phyloP scores from a whole-genome alignment of 2,797 vertebrate genomes.

The Streptopelia turtur region DNA sequence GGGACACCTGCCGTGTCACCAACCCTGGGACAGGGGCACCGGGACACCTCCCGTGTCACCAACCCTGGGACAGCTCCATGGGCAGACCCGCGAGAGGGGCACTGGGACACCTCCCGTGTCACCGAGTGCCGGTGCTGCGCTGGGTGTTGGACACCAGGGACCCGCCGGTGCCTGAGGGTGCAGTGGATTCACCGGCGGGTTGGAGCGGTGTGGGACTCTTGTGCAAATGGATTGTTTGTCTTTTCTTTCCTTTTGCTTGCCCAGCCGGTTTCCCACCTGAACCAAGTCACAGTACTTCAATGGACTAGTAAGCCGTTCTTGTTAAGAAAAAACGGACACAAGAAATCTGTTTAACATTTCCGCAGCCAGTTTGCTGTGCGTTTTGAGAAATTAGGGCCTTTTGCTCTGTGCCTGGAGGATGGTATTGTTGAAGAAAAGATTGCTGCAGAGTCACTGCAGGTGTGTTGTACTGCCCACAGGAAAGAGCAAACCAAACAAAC shows the following conservation, averaged over 20 bases:
- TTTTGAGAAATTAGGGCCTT: background rate
- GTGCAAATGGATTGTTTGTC: background rate
- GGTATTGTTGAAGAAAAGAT: background rate
- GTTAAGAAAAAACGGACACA: background rate
- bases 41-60: background rate
- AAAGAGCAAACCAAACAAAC: background rate
- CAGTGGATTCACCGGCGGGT: background rate
- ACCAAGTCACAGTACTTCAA: background rate
- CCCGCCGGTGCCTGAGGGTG: background rate
- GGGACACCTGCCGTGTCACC: background rate
- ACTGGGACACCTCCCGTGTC: background rate
- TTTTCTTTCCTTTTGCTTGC: background rate
- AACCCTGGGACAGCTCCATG: background rate
- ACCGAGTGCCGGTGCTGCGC: fast-evolving
- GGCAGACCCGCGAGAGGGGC: background rate
- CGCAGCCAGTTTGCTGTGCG: background rate
- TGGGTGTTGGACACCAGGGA: background rate
- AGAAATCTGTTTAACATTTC: background rate
- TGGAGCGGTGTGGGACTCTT: background rate
- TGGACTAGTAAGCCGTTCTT: background rate
- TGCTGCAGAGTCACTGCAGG: background rate
- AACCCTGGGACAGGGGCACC: background rate
- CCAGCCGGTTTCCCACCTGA: background rate
- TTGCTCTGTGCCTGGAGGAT: background rate
- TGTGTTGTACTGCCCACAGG: fast-evolving